Evolutionary conservation across 2,113 vertebrate genomes (phyloP), one percentile per base, ranked within the genome.

Genomic region (Fukomys damarensis): DNA sequence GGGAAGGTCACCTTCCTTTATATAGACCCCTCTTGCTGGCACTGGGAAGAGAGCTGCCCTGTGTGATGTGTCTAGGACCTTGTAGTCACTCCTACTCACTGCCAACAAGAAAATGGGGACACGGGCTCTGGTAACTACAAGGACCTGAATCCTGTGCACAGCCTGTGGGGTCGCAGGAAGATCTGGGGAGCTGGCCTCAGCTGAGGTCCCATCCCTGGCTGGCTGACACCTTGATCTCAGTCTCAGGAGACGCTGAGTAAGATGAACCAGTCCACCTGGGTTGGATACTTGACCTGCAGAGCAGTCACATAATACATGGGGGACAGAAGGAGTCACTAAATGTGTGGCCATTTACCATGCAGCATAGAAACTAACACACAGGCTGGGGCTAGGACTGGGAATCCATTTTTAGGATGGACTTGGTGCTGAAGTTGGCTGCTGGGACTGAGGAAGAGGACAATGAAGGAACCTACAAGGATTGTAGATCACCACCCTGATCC

Each of bases 61-160:
- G 49, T 22, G 35, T 14, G 38, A 0, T 19, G 9, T 8, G 35
- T 7, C 41, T 2, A n/a, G 56, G 38, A 49, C 26, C 22, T 61
- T 3, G 26, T 26, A 16, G 52, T 7, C 11, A 5, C 35, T 43
- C n/a, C 35, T 0, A 0, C 1, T 5, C 63, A 65, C 4, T 54
- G 43, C 17, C 20, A 49, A 56, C 2, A n/a, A 58, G 35, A 54
- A 61, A 22, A 11, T 4, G 61, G 13, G 13, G 43, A 54, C 8
- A 24, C 46, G 28, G 4, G 1, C 43, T 30, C 13, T 20, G 17
- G 72, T 3, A 49, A 5, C 74, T n/a, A 8, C 35, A n/a, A 59
- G 38, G 24, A 65, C 1, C 0, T 0, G 26, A 46, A 43, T 72
- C 30, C 52, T 77, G 13, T 38, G 43, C 46, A 46, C 4, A 81